Percentiles rank a stretch among this genome's conserved stretches.
phyloP scores from a whole-genome alignment of 2,113 vertebrate genomes.

The Bostrychus sinensis region DNA sequence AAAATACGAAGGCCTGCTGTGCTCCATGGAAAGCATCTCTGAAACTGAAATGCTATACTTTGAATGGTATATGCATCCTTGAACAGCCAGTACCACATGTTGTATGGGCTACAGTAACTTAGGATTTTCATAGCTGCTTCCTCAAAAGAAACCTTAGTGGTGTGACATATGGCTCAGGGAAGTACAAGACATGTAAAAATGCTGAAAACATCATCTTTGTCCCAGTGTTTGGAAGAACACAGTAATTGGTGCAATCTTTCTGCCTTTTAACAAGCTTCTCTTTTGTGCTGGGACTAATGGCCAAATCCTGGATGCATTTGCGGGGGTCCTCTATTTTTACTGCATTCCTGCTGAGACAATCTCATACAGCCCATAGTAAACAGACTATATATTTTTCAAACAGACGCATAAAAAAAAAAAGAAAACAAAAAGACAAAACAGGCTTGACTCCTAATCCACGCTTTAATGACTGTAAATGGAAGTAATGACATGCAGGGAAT shows the following conservation, averaged over 20 bases:
- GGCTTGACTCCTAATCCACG: conserved; percentile 32
- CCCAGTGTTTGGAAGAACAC: conserved; percentile 6
- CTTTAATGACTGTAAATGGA: conserved; percentile 61
- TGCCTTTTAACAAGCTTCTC: conserved; percentile 67
- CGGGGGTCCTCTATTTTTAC: conserved; percentile 40
- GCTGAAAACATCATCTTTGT: conserved; percentile 33
- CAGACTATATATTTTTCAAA: conserved; percentile 43
- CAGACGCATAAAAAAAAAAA: conserved; percentile 49
- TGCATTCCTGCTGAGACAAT: conserved; percentile 53
- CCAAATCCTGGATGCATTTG: conserved; percentile 42
- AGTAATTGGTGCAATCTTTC: conserved; percentile 32
- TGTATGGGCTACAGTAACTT: conserved; percentile 18
- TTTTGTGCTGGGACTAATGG: conserved; percentile 43
- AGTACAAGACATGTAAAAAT: conserved; percentile 21
- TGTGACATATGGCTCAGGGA: conserved; percentile 31
- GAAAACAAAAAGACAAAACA: conserved; percentile 13
- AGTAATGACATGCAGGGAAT: conserved; percentile 40
- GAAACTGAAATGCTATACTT: conserved; percentile 27
- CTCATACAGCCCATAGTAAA: conserved; percentile 19
- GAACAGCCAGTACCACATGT: conserved; percentile 23
- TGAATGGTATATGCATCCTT: conserved; percentile 25
- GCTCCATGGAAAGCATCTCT: conserved; percentile 31
- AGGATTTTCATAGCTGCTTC: conserved; percentile 22
- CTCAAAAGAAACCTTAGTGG: conserved; percentile 36
- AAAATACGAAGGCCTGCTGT: conserved; percentile 54